Evolutionary conservation across 2,113 vertebrate species (phyloP).

Genomic region (Proteles cristata): DNA sequence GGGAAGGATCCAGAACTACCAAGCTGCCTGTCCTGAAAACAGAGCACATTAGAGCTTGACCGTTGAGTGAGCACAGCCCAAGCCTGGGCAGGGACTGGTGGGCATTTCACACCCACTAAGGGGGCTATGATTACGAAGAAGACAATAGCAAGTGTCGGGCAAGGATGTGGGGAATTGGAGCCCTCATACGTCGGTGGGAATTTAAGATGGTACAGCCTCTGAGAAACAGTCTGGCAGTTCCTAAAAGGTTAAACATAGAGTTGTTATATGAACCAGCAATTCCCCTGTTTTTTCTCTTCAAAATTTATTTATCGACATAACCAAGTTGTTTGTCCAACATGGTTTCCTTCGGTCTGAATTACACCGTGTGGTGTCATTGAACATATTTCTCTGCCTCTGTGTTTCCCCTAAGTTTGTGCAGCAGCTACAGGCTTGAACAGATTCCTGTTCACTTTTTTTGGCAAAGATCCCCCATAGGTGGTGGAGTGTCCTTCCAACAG

Average conservation of each 20-base stretch:
- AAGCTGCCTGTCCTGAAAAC: not conserved
- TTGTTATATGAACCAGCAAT: not conserved
- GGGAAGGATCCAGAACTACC: not conserved
- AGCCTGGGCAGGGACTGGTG: not conserved
- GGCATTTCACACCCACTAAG: too few relatives aligned
- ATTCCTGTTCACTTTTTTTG: not conserved
- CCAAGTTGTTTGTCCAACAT: not conserved
- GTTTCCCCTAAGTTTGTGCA: not conserved
- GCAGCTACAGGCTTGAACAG: not conserved
- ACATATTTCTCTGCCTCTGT: not conserved
- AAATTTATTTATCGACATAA: not conserved
- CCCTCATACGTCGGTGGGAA: rapidly evolving
- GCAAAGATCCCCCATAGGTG: not conserved
- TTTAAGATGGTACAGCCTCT: not conserved
- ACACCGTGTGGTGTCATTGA: rapidly evolving
- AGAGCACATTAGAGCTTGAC: not conserved
- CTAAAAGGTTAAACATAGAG: not conserved
- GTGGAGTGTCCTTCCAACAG: not conserved
- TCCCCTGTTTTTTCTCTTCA: not conserved
- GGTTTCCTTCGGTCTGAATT: not conserved
- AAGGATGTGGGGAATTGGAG: not conserved
- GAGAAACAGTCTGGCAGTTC: not conserved
- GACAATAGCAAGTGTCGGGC: not conserved
- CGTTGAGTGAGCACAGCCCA: not conserved
- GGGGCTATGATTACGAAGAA: not conserved